Evolutionary conservation across 2,113 vertebrate genomes (phyloP).

Genomic region (Acrocephalus arundinaceus): DNA sequence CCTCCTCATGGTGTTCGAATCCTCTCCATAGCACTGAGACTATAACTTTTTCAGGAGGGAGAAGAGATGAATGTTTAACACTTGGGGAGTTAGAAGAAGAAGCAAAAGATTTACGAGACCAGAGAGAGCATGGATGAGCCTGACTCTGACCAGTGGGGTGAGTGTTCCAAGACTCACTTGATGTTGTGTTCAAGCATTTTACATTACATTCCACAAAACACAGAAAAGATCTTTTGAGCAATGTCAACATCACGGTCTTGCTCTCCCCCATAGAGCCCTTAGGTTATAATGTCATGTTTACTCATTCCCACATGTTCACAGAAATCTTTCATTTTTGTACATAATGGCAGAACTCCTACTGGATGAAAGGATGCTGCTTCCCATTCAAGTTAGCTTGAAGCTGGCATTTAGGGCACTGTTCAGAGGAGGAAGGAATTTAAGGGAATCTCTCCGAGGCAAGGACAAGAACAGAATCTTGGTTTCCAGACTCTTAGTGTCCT

Average conservation of each 20-base stretch:
- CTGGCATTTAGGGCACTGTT: background rate
- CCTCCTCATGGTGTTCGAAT: background rate
- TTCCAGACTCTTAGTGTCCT: background rate
- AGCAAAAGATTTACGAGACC: background rate
- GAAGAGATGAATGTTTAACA: background rate
- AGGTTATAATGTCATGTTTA: slow-evolving; percentile 41
- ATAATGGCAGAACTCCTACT: slow-evolving; percentile 10
- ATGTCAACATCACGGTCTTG: background rate
- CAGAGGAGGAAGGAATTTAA: background rate
- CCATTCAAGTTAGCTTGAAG: background rate
- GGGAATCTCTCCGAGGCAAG: background rate
- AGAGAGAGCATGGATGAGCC: background rate
- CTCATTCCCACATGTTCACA: slow-evolving; percentile 10
- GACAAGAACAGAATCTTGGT: background rate
- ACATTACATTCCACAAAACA: background rate
- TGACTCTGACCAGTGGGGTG: background rate
- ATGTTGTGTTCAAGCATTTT: background rate
- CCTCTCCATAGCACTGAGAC: rapidly evolving
- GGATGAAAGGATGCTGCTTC: background rate
- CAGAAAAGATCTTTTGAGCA: background rate
- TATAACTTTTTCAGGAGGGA: background rate
- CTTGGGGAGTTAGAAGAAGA: background rate
- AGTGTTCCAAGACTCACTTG: background rate
- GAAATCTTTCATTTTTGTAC: slow-evolving; percentile 20
- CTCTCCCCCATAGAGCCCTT: slow-evolving; percentile 37